Evolutionary conservation across 2,797 vertebrate species (phyloP).

Genomic region (Lepus townsendii): DNA sequence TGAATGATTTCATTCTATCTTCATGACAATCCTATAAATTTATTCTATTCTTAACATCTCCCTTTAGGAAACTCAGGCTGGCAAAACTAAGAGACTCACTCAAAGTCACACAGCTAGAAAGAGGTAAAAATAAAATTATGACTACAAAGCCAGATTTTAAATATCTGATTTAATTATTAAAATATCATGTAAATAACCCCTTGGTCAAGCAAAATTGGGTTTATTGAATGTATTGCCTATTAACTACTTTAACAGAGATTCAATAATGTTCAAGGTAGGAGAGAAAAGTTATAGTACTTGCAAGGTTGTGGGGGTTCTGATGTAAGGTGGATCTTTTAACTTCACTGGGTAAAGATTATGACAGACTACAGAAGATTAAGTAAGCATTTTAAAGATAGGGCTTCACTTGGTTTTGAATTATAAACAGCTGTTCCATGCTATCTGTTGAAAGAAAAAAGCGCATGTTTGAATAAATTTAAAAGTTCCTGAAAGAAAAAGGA

Average conservation of each 20-base stretch:
- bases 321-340: constrained; percentile 2
- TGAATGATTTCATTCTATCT: background rate
- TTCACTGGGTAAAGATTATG: background rate
- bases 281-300: background rate
- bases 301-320: background rate
- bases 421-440: background rate
- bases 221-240: background rate
- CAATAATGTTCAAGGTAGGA: background rate
- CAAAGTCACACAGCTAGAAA: background rate
- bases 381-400: background rate
- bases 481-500: background rate
- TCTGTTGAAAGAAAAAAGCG: background rate
- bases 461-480: background rate
- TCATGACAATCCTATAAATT: background rate
- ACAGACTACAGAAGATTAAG: background rate
- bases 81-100: constrained; percentile 23
- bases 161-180: background rate
- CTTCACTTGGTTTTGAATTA: background rate
- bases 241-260: background rate
- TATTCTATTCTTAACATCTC: background rate
- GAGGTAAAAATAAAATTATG: background rate
- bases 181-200: background rate
- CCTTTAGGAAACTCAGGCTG: background rate
- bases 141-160: background rate
- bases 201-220: constrained; percentile 36